phyloP scores from a whole-genome alignment of 2,797 vertebrate species.

The Lateolabrax maculatus region DNA sequence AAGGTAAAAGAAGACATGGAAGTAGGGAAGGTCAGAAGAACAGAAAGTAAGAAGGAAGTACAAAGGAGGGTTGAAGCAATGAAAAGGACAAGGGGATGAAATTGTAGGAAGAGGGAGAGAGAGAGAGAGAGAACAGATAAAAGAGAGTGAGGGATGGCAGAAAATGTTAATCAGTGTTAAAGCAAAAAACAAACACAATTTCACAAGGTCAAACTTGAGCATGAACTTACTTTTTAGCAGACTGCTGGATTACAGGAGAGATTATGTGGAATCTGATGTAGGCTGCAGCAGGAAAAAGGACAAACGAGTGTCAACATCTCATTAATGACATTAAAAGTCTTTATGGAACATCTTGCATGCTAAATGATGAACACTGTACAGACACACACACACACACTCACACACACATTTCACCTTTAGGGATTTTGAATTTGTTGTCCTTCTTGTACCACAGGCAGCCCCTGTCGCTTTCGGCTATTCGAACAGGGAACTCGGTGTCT shows the following conservation, averaged over 20 bases:
- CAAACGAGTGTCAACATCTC: constrained; percentile 50
- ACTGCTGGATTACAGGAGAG: constrained; percentile 95
- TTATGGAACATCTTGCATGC: constrained; percentile 25
- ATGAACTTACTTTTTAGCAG: constrained; percentile 93
- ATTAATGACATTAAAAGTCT: constrained; percentile 24
- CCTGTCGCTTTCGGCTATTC: constrained; percentile 85
- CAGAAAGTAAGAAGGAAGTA: neutral
- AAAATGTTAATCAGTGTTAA: constrained; percentile 32
- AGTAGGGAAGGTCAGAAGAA: neutral
- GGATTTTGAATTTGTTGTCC: constrained; percentile 98
- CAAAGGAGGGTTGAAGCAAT: neutral
- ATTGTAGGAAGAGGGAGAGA: neutral
- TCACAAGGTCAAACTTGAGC: constrained; percentile 25
- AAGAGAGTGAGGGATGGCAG: neutral
- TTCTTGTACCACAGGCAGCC: constrained; percentile 98
- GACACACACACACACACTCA: neutral
- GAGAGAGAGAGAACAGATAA: neutral
- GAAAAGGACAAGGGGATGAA: constrained; percentile 1
- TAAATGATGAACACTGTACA: constrained; percentile 18
- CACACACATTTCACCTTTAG: constrained; percentile 88
- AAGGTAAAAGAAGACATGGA: constrained; percentile 1
- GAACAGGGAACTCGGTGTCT: constrained; percentile 92
- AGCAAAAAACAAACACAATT: constrained; percentile 45
- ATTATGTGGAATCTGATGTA: constrained; percentile 96
- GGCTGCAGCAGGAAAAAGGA: constrained; percentile 79